Evolutionary conservation across 1,140 invertebrate species (phyloP).

Genomic region (Drosophila nigromelanica): DNA sequence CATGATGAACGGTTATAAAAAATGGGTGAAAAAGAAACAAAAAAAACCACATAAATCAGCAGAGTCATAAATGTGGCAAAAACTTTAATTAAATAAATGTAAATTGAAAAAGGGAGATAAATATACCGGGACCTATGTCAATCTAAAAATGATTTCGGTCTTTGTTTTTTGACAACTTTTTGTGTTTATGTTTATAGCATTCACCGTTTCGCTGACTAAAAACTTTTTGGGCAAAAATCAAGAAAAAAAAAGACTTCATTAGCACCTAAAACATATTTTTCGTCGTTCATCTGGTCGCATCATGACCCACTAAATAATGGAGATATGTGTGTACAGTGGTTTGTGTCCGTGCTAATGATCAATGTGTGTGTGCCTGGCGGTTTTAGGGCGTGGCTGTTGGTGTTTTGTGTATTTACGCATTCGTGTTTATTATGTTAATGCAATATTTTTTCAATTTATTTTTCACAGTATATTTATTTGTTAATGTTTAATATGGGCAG

Average conservation of each 20-base stretch:
- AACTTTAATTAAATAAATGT: conserved; percentile 64
- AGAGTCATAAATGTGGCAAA: conserved; percentile 44
- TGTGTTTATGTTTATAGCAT: conserved; percentile 32
- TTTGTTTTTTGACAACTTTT: conserved; percentile 2
- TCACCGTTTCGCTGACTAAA: conserved; percentile 67
- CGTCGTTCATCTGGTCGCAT: conserved; percentile 41
- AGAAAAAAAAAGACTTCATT: conserved; percentile 46
- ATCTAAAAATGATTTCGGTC: conserved; percentile 14
- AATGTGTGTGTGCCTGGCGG: conserved; percentile 7
- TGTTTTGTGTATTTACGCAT: conserved; percentile 21
- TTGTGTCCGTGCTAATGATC: conserved; percentile 68
- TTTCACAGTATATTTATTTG: conserved; percentile 24
- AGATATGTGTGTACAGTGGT: conserved; percentile 48
- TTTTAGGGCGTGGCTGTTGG: conserved; percentile 6
- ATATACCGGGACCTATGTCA: conserved; percentile 43
- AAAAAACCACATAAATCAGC: conserved; percentile 39
- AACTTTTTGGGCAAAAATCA: conserved; percentile 28
- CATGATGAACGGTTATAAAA: conserved; percentile 27
- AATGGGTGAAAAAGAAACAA: conserved; percentile 1
- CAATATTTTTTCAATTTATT: conserved; percentile 65
- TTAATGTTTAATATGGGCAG: conserved; percentile 47
- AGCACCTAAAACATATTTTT: conserved; percentile 56
- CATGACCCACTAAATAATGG: conserved; percentile 71
- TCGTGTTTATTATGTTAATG: conserved; percentile 53
- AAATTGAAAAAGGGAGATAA: not conserved